phyloP scores from a whole-genome alignment of 35 echinoderm and acorn worm genomes.

The Diadema setosum region DNA sequence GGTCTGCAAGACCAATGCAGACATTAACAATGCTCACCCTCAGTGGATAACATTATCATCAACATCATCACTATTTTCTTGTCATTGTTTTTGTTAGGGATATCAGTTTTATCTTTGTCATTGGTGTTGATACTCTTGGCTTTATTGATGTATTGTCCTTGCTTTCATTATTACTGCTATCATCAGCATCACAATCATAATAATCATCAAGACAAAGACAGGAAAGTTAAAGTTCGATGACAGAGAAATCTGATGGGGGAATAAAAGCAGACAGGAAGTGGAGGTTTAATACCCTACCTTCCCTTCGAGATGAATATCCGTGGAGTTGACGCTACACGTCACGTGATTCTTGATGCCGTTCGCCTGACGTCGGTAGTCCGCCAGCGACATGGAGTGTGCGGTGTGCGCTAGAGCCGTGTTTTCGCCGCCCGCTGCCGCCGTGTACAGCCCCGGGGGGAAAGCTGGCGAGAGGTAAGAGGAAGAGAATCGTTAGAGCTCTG shows the following conservation, averaged over 20 bases:
- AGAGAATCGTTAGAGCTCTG: slow-evolving; percentile 1
- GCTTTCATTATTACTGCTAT: too few species aligned
- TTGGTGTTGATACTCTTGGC: too few species aligned
- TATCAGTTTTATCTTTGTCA: too few species aligned
- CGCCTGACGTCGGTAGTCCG: slow-evolving; percentile 61
- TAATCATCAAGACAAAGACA: too few species aligned
- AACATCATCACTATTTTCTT: too few species aligned
- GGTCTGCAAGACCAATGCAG: too few species aligned
- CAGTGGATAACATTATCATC: too few species aligned
- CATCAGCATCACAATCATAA: too few species aligned
- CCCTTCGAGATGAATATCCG: background rate
- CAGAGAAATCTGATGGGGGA: background rate
- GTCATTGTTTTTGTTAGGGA: too few species aligned
- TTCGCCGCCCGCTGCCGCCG: slow-evolving; percentile 55
- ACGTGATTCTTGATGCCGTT: slow-evolving; percentile 71
- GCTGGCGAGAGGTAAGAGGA: slow-evolving; percentile 21
- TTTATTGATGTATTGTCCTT: too few species aligned
- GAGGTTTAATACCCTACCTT: background rate
- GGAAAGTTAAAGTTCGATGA: too few species aligned
- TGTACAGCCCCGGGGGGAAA: slow-evolving; percentile 86
- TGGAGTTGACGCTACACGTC: slow-evolving; percentile 49
- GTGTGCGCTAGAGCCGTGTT: slow-evolving; percentile 83
- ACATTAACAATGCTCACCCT: too few species aligned
- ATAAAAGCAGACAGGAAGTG: background rate
- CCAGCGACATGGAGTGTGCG: slow-evolving; percentile 75